Base-by-base conservation (phyloP, 2,797 vertebrate genomes). In the Oreonectes daqikongensis region DNA sequence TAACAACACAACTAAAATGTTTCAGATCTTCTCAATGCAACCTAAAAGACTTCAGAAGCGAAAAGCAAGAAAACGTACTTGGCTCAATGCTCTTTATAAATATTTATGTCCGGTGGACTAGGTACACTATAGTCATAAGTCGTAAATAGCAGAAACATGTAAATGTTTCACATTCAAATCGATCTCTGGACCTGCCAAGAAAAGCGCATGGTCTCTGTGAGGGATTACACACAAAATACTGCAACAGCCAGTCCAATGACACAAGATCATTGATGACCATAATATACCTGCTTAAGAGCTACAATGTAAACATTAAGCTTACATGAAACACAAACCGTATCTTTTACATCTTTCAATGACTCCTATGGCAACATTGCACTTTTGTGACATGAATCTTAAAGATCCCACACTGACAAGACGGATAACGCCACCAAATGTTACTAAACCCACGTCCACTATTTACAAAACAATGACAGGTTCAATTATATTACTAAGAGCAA, bases 91-190 rank as follows among this genome's bases (percentile, higher is more conserved):
- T 4, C 48, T 53, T 63, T 61, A 18, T 69, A 69, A 69, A 77
- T 77, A 52, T 69, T 77, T 77, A 69, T 11, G 17, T 61, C 7
- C 18, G 30, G 52, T 32, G 64, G 64, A 68, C 15, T 18, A 48
- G 64, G 52, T 48, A 12, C 15, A 42, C 20, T 20, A 35, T n/a
- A 69, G 18, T 24, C 42, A 76, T 14, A 60, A 60, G 28, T 59
- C 46, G 24, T 28, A 57, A 48, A 69, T 15, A 32, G 10, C 10
- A 68, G 26, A 69, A 70, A 70, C 35, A 38, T 77, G 57, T 30
- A 6, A 69, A 63, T 53, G 46, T 77, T 69, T 52, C 1, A 69
- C 55, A 53, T 70, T n/a, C 53, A 76, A 77, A 70, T 61, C 61
- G 40, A 52, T 50, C 42, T 52, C 42, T 52, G 32, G 44, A 77